Evolutionary conservation across 2,888 invertebrate genomes (phyloP).

Genomic region (Dinocampus coccinellae): DNA sequence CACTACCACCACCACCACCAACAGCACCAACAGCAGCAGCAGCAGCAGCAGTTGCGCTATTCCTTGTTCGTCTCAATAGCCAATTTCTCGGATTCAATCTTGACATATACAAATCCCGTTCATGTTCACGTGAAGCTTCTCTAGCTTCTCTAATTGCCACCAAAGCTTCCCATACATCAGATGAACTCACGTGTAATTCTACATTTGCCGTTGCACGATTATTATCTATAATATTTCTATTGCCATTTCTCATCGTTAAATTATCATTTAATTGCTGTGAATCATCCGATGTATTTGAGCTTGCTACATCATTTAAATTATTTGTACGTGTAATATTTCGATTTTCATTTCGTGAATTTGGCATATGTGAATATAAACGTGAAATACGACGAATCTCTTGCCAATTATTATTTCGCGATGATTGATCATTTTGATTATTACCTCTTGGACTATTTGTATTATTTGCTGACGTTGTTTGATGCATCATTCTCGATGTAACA

Average conservation of each 20-base stretch:
- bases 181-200: conserved; percentile 68
- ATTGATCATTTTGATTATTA: conserved; percentile 36
- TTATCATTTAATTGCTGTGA: conserved; percentile 49
- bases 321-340: conserved; percentile 51
- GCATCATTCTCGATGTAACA: conserved; percentile 55
- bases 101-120: conserved; percentile 58
- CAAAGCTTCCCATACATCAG: conserved; percentile 79
- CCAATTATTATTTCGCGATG: conserved; percentile 54
- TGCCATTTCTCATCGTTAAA: conserved; percentile 44
- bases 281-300: conserved; percentile 40
- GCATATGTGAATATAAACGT: conserved; percentile 48
- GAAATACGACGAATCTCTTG: conserved; percentile 49
- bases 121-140: conserved; percentile 72
- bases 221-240: conserved; percentile 54
- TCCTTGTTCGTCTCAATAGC: conserved; percentile 51
- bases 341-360: conserved; percentile 44
- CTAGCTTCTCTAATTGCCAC: conserved; percentile 77
- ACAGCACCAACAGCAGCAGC: conserved; percentile 46
- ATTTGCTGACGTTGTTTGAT: conserved; percentile 47
- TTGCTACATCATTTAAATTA: conserved; percentile 53
- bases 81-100: conserved; percentile 46
- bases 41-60: conserved; percentile 35
- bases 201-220: conserved; percentile 62
- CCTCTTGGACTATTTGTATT: conserved; percentile 45
- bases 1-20: conserved; percentile 55